phyloP scores from a whole-genome alignment of 1,140 invertebrate genomes.

The Drosophila kohkoa region DNA sequence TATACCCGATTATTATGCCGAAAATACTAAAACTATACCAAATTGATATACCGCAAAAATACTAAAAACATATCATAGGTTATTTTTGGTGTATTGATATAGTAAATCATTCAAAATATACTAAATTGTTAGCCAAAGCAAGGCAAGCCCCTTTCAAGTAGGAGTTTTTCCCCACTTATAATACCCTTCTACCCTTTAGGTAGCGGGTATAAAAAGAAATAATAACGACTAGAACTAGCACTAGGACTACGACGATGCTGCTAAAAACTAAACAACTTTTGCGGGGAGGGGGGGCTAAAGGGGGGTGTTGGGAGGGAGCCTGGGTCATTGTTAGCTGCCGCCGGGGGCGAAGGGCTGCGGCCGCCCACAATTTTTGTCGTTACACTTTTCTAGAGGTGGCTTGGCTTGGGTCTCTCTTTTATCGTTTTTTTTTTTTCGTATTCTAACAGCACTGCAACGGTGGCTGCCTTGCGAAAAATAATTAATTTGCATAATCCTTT shows the following conservation, averaged over 20 bases:
- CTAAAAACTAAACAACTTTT: slow-evolving; percentile 57
- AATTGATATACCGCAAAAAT: no score
- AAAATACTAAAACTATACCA: no score
- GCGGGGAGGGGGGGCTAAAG: neutral
- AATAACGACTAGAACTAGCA: slow-evolving; percentile 39
- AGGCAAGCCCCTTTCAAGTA: no score
- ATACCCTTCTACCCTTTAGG: no score
- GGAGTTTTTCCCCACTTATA: no score
- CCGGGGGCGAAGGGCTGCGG: slow-evolving; percentile 42
- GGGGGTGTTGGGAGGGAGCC: slow-evolving; percentile 30
- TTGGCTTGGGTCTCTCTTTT: slow-evolving; percentile 10
- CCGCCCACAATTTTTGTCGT: slow-evolving; percentile 78
- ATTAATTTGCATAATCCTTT: slow-evolving; percentile 84
- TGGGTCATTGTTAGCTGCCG: slow-evolving; percentile 72
- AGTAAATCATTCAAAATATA: no score
- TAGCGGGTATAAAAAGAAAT: slow-evolving; percentile 31
- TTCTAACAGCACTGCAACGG: slow-evolving; percentile 41
- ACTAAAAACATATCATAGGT: no score
- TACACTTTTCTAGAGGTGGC: slow-evolving; percentile 73
- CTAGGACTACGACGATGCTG: slow-evolving; percentile 26
- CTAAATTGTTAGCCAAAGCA: no score
- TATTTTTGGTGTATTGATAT: no score
- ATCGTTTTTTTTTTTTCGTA: slow-evolving; percentile 14
- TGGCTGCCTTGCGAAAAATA: slow-evolving; percentile 80
- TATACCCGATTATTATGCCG: no score